A percentile compares a stretch with the other conserved stretches of the same genome.
Conservation (phyloP, 2,797 vertebrate species). For the Jordanella pulchra region DNA sequence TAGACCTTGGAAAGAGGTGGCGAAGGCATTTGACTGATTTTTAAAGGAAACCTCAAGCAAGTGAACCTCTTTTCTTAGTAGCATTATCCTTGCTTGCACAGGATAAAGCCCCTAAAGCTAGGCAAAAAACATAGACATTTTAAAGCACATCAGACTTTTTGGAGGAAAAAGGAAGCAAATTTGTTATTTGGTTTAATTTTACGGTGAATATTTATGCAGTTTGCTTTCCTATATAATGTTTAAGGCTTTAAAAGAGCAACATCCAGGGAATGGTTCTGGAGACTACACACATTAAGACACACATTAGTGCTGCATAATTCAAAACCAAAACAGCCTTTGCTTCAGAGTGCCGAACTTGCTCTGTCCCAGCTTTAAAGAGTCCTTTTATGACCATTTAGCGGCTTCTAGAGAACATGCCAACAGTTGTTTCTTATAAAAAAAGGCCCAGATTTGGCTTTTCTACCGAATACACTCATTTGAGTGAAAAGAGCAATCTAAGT, state of each 20-base stretch:
- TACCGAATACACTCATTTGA: neutral
- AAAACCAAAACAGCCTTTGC: constrained; percentile 50
- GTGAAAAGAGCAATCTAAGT: neutral
- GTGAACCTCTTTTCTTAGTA: no score
- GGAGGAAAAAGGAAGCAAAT: no score
- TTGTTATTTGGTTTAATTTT: no score
- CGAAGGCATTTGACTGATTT: neutral
- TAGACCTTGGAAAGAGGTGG: neutral
- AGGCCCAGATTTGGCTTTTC: constrained; percentile 17
- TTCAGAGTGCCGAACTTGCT: constrained; percentile 17
- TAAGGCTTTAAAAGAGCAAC: constrained; percentile 24
- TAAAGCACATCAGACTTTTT: no score
- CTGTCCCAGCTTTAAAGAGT: constrained; percentile 35
- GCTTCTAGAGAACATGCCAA: constrained; percentile 28
- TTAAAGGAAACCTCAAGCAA: neutral
- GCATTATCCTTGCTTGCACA: no score
- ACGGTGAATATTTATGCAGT: neutral
- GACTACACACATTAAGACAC: constrained; percentile 45
- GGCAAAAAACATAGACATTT: no score
- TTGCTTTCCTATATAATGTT: neutral
- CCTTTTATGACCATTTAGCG: constrained; percentile 41
- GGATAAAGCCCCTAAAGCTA: no score
- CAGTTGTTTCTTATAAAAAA: constrained; percentile 39
- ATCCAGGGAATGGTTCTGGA: constrained; percentile 38
- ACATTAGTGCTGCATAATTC: constrained; percentile 32